Conservation (phyloP, 2,888 invertebrate species). For the Keiferia lycopersicella region DNA sequence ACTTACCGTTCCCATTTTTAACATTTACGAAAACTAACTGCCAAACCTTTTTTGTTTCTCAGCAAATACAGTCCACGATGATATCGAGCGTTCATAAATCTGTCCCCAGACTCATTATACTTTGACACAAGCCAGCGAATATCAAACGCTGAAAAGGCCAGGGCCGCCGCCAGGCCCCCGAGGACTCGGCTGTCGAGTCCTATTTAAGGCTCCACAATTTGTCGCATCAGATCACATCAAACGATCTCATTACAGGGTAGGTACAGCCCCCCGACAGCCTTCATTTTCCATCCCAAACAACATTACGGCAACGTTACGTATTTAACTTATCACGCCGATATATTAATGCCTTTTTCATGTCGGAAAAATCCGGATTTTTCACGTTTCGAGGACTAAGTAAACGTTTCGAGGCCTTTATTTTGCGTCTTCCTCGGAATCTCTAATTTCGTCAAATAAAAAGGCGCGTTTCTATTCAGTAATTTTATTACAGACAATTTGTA, state of each 20-base stretch:
- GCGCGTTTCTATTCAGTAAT: not conserved
- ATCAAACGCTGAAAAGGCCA: conserved; percentile 13
- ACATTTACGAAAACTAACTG: too few relatives aligned
- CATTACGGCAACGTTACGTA: conserved; percentile 26
- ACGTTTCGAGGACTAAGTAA: not conserved
- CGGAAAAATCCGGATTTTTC: not conserved
- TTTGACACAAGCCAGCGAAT: conserved; percentile 19
- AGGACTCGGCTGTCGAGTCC: conserved; percentile 31
- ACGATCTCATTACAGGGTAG: conserved; percentile 51
- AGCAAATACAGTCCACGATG: not conserved
- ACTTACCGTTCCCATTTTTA: too few relatives aligned
- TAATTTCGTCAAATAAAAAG: not conserved
- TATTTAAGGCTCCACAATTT: conserved; percentile 55
- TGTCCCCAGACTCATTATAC: conserved; percentile 21
- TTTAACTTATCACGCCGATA: conserved; percentile 5
- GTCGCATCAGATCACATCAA: conserved; percentile 64
- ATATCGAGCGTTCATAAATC: not conserved
- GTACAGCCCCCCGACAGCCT: conserved; percentile 9
- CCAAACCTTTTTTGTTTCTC: not conserved
- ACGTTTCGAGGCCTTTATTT: not conserved
- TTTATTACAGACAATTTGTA: not conserved
- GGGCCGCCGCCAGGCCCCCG: not conserved
- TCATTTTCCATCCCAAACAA: conserved; percentile 25
- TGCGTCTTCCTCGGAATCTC: not conserved
- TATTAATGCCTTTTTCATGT: conserved; percentile 10